Percentiles rank a stretch among this genome's conserved stretches.
Conservation (phyloP, 2,113 vertebrate genomes). For the Sinocyclocheilus anophthalmus region DNA sequence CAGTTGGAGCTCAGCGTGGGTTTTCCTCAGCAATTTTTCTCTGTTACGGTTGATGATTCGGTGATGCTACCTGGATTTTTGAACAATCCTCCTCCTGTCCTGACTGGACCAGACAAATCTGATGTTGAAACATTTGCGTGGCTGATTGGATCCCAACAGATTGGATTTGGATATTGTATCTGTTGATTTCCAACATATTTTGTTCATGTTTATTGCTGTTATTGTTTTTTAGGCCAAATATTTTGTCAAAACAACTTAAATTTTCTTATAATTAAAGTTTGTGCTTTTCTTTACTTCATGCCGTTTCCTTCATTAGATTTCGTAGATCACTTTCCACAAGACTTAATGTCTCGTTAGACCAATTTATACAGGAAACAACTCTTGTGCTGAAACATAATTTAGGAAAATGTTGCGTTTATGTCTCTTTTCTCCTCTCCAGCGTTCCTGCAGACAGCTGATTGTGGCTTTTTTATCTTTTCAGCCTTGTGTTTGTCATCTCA, state of each 20-base stretch:
- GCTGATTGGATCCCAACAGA: not conserved
- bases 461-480: not conserved
- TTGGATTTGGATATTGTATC: not conserved
- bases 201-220: not conserved
- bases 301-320: not conserved
- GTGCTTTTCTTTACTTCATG: not conserved
- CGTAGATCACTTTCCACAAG: not conserved
- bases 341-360: not conserved
- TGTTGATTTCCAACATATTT: not conserved
- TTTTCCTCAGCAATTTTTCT: not conserved
- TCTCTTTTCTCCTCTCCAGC: slow-evolving; percentile 1
- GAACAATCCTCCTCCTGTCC: not conserved
- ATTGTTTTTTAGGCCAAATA: not conserved
- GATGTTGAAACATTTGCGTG: not conserved
- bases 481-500: not conserved
- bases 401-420: not conserved
- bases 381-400: not conserved
- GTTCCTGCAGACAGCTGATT: not conserved
- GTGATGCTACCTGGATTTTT: not conserved
- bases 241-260: slow-evolving; percentile 8
- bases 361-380: not conserved
- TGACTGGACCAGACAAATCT: not conserved
- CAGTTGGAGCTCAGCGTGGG: not conserved
- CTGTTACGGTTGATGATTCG: too few relatives aligned
- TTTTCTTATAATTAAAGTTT: slow-evolving; percentile 37